These are phyloP conservation scores for Neoseiulus cucumeris DNA, from an alignment of 1,140 invertebrate species.

Conservation along the genomic window DNA sequence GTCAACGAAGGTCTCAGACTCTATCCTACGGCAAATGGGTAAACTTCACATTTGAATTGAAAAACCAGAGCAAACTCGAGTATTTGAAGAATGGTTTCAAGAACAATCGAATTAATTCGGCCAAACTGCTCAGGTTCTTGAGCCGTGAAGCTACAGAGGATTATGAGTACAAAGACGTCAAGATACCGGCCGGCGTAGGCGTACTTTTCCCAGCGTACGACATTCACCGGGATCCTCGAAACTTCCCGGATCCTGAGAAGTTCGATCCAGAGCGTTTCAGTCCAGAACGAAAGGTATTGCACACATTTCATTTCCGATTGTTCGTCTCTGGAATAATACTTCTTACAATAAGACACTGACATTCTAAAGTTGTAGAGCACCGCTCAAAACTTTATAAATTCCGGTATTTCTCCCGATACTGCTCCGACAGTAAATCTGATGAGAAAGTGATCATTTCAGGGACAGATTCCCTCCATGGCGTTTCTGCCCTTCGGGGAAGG, in stretches of 20 bases:
- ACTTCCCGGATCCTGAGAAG: conserved; percentile 43
- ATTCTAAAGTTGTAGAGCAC: too few relatives aligned
- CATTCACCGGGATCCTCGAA: conserved; percentile 41
- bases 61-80: too few relatives aligned
- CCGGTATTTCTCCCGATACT: too few relatives aligned
- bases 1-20: not conserved
- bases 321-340: too few relatives aligned
- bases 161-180: not conserved
- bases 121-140: not conserved
- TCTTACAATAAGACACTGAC: too few relatives aligned
- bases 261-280: conserved; percentile 55
- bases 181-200: conserved; percentile 25
- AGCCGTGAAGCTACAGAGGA: not conserved
- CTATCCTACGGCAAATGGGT: not conserved
- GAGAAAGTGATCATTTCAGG: not conserved
- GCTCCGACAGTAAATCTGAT: too few relatives aligned
- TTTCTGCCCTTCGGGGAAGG: conserved; percentile 27
- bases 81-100: too few relatives aligned
- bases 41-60: too few relatives aligned
- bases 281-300: conserved; percentile 25
- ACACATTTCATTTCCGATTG: too few relatives aligned
- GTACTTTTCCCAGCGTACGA: conserved; percentile 25
- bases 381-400: too few relatives aligned
- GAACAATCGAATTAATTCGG: not conserved
- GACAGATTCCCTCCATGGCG: conserved; percentile 17